phyloP scores from a whole-genome alignment of 2,113 vertebrate genomes.

The Rhabdomys dilectus region DNA sequence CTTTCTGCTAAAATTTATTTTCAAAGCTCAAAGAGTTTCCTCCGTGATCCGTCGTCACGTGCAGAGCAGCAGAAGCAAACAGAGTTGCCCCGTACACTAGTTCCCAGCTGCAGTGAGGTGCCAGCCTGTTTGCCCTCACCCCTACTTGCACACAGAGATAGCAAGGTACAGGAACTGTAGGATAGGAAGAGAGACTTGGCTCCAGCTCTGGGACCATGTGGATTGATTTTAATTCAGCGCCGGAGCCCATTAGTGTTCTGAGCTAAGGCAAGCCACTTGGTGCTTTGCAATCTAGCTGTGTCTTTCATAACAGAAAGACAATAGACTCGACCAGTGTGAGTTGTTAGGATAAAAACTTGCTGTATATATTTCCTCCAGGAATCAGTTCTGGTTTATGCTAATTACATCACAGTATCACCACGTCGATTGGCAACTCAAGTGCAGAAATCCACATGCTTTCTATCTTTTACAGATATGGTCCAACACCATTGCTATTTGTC shows the following conservation, averaged over 20 bases:
- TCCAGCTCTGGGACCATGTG: neutral
- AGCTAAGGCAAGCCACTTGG: neutral
- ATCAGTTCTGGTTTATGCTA: neutral
- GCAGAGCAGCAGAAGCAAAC: neutral
- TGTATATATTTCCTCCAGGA: neutral
- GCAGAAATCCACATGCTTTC: neutral
- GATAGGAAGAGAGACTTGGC: accelerated
- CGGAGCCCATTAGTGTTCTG: too few species aligned
- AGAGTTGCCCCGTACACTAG: neutral
- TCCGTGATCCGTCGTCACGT: neutral
- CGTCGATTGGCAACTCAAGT: neutral
- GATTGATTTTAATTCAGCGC: neutral
- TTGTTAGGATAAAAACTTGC: neutral
- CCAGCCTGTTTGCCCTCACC: neutral
- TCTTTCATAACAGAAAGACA: slow-evolving; percentile 1
- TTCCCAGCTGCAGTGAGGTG: neutral
- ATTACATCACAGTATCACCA: neutral
- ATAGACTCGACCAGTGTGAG: neutral
- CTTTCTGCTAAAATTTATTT: neutral
- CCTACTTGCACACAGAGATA: neutral
- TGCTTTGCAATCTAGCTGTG: neutral
- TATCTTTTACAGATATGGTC: neutral
- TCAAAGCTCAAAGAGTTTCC: neutral
- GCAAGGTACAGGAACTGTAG: neutral
- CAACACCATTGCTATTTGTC: neutral